Evolutionary conservation across 2,888 invertebrate genomes (phyloP).

Genomic region (Pristionchus mayeri): DNA sequence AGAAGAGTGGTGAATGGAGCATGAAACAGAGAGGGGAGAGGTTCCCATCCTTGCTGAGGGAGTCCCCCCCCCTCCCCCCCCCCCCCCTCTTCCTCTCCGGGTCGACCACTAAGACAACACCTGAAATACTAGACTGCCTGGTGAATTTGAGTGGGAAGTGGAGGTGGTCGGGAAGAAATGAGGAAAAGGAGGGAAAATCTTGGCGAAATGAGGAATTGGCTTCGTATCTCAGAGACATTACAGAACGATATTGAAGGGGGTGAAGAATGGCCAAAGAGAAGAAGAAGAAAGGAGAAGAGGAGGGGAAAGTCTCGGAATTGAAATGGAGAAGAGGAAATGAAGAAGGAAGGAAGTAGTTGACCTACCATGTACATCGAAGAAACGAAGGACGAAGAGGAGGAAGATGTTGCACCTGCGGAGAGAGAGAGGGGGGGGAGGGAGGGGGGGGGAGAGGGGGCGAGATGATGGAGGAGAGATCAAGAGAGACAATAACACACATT

Average conservation of each 20-base stretch:
- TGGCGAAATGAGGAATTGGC: slow-evolving; percentile 29
- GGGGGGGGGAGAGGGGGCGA: not conserved
- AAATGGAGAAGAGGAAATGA: slow-evolving; percentile 40
- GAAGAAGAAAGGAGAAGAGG: slow-evolving; percentile 20
- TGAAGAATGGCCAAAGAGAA: not conserved
- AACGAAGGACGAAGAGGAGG: no score
- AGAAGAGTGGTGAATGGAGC: not conserved
- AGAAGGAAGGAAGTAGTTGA: slow-evolving; percentile 21
- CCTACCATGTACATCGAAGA: slow-evolving; percentile 14
- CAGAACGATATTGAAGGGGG: slow-evolving; percentile 20
- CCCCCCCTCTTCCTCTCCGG: no score
- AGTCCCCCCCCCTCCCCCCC: no score
- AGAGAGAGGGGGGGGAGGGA: not conserved
- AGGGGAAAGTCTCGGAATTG: slow-evolving; percentile 27
- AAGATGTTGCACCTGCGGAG: not conserved
- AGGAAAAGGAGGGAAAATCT: slow-evolving; percentile 15
- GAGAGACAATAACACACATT: not conserved
- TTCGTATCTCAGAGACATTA: slow-evolving; percentile 42
- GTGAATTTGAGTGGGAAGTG: slow-evolving; percentile 23
- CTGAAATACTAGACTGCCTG: not conserved
- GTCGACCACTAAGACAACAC: not conserved
- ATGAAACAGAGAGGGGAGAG: slow-evolving; percentile 24
- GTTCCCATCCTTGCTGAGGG: no score
- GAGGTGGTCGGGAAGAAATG: not conserved
- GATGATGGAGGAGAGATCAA: not conserved